Evolutionary conservation across 2,888 invertebrate species (phyloP).

Genomic region (Cheilosia variabilis): DNA sequence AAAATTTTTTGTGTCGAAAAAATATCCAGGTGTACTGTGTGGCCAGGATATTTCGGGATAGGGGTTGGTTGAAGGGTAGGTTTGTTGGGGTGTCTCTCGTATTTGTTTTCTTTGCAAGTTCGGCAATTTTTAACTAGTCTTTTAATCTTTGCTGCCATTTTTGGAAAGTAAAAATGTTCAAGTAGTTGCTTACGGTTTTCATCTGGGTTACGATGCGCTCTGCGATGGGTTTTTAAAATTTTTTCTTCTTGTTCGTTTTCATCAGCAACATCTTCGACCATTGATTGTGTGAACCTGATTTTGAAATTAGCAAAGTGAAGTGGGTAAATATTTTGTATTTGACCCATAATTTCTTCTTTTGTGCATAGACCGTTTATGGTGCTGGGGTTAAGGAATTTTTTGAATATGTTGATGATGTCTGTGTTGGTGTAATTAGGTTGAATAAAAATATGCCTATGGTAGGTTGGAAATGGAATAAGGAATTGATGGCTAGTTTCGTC

Average conservation of each 20-base stretch:
- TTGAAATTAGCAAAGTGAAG: conserved; percentile 34
- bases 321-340: conserved; percentile 41
- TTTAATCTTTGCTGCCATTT: conserved; percentile 51
- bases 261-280: conserved; percentile 28
- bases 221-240: conserved; percentile 35
- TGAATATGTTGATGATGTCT: conserved; percentile 36
- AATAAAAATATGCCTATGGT: conserved; percentile 38
- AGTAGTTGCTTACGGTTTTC: conserved; percentile 33
- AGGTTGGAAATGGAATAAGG: conserved; percentile 34
- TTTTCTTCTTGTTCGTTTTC: conserved; percentile 35
- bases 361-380: conserved; percentile 47
- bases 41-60: too few species aligned
- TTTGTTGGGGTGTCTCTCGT: too few species aligned
- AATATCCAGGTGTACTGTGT: too few species aligned
- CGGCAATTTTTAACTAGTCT: conserved; percentile 42
- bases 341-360: conserved; percentile 43
- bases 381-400: conserved; percentile 29
- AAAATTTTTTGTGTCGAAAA: too few species aligned
- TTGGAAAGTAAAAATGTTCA: conserved; percentile 48
- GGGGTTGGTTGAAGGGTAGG: too few species aligned
- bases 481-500: conserved; percentile 46
- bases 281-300: conserved; percentile 38
- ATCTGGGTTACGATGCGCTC: conserved; percentile 41
- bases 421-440: conserved; percentile 34
- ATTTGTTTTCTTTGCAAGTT: too few species aligned